These are phyloP conservation scores for Lasaia peninsularis DNA, from an alignment of 1,140 invertebrate genomes.

Conservation along the genomic window DNA sequence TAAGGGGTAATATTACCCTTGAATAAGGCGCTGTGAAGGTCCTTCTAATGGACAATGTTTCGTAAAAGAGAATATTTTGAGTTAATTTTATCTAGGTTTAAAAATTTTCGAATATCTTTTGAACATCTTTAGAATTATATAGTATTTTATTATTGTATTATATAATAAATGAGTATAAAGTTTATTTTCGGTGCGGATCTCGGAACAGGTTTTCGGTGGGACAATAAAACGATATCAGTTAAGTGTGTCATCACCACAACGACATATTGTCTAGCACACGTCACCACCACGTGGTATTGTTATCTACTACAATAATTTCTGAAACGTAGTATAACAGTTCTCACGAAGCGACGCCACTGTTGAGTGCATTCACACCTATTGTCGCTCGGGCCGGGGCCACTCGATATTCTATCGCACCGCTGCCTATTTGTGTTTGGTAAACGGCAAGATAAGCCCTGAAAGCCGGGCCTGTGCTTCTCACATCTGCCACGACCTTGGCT, in stretches of 20 bases:
- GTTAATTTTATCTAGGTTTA: too few relatives aligned
- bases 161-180: too few relatives aligned
- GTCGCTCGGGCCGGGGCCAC: conserved; percentile 30
- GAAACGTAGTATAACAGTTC: conserved; percentile 46
- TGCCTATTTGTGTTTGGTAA: conserved; percentile 63
- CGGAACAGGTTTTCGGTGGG: too few relatives aligned
- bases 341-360: conserved; percentile 51
- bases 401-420: conserved; percentile 35
- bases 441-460: conserved; percentile 67
- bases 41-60: too few relatives aligned
- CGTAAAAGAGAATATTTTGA: too few relatives aligned
- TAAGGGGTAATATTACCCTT: too few relatives aligned
- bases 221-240: conserved; percentile 22
- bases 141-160: too few relatives aligned
- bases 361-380: conserved; percentile 59
- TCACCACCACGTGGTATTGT: conserved; percentile 19
- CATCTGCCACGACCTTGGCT: conserved; percentile 72
- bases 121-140: too few relatives aligned
- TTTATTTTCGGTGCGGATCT: too few relatives aligned
- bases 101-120: too few relatives aligned
- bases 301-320: conserved; percentile 4
- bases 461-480: conserved; percentile 66
- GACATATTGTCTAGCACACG: conserved; percentile 22
- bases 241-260: conserved; percentile 33
- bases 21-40: too few relatives aligned